Percentiles rank a stretch among this genome's conserved stretches.
Evolutionary conservation across 1,140 invertebrate genomes (phyloP).

Genomic region (Planococcus citri): DNA sequence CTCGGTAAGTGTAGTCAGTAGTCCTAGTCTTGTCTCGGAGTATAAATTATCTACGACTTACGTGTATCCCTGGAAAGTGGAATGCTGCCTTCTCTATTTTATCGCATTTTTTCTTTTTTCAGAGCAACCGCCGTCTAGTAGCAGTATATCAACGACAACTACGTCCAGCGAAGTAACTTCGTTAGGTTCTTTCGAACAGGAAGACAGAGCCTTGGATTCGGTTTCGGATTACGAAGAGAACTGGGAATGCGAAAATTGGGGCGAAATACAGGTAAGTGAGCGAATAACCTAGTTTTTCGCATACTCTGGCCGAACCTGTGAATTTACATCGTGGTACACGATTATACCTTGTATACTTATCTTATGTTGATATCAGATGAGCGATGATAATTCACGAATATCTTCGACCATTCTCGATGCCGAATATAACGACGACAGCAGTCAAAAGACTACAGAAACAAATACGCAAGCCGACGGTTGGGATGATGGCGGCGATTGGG

Average conservation of each 20-base stretch:
- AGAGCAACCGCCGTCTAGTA: slow-evolving; percentile 10
- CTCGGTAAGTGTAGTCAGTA: background rate
- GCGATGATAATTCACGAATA: no score
- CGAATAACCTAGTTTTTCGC: no score
- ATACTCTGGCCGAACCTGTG: no score
- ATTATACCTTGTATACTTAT: background rate
- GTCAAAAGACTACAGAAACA: no score
- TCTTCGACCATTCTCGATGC: no score
- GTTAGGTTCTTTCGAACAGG: slow-evolving; percentile 1
- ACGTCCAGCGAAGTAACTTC: slow-evolving; percentile 8
- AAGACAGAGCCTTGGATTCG: background rate
- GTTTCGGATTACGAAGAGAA: slow-evolving; percentile 11
- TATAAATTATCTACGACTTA: no score
- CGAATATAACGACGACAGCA: no score
- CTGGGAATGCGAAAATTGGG: slow-evolving; percentile 1
- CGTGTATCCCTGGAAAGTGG: no score
- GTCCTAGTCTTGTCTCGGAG: background rate
- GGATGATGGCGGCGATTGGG: background rate
- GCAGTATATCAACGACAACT: background rate
- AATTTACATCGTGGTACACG: no score
- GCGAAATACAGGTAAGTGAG: slow-evolving; percentile 4
- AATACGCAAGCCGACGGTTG: background rate
- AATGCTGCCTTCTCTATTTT: background rate
- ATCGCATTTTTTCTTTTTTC: background rate
- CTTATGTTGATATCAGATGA: no score